Percentiles rank a stretch among this genome's conserved stretches.
phyloP scores from a whole-genome alignment of 2,888 invertebrate species.

The Macrophya annulata region DNA sequence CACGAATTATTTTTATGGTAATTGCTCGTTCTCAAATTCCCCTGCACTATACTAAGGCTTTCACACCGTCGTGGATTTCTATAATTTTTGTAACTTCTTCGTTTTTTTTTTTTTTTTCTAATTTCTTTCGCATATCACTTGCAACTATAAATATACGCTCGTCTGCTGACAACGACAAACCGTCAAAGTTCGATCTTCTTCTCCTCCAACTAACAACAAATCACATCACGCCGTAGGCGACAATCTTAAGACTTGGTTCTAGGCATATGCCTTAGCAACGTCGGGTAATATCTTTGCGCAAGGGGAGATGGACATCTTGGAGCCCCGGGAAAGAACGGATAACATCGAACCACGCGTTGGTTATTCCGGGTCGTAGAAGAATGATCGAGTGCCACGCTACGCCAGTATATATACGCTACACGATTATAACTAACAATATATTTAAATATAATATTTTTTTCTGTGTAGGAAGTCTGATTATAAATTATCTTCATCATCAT shows the following conservation, averaged over 20 bases:
- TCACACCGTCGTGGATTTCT: not conserved
- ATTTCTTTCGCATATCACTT: not conserved
- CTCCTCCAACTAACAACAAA: not conserved
- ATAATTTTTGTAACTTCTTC: not conserved
- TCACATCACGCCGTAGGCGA: slow-evolving; percentile 24
- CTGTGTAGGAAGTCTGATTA: not conserved
- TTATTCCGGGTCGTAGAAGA: slow-evolving; percentile 52
- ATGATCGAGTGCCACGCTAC: slow-evolving; percentile 54
- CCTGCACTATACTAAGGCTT: not conserved
- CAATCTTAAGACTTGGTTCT: slow-evolving; percentile 10
- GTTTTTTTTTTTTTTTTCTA: not conserved
- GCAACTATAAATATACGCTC: not conserved
- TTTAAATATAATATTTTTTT: slow-evolving; percentile 3
- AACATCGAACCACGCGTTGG: slow-evolving; percentile 50
- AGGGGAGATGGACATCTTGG: slow-evolving; percentile 55
- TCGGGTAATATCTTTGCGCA: slow-evolving; percentile 37
- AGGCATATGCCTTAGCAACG: slow-evolving; percentile 46
- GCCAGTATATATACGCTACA: not conserved
- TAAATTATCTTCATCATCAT: not conserved
- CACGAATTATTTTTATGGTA: slow-evolving; percentile 54
- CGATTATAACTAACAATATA: slow-evolving; percentile 20
- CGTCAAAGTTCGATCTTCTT: not conserved
- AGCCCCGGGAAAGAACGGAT: slow-evolving; percentile 38
- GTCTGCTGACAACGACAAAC: not conserved
- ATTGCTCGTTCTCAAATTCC: slow-evolving; percentile 45